Percentiles rank a stretch among this genome's conserved stretches.
phyloP scores from a whole-genome alignment of 2,113 vertebrate genomes.

The Carlito syrichta region DNA sequence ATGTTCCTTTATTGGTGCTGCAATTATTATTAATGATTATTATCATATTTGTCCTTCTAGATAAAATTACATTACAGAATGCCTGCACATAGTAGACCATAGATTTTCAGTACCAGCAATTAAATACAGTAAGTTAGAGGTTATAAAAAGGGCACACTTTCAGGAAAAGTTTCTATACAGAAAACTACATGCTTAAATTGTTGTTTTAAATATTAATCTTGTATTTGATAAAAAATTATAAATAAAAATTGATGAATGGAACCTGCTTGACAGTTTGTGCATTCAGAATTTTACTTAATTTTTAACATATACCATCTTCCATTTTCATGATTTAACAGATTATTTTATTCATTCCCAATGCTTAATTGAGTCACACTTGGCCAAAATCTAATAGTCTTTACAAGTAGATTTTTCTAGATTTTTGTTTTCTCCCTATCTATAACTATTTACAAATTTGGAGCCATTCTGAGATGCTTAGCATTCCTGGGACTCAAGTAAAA shows the following conservation, averaged over 20 bases:
- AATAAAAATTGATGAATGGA: background rate
- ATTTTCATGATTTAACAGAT: background rate
- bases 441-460: too few relatives aligned
- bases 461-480: background rate
- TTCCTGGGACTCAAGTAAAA: background rate
- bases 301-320: background rate
- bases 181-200: background rate
- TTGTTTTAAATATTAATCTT: background rate
- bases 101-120: background rate
- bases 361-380: background rate
- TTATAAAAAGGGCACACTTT: background rate
- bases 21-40: background rate
- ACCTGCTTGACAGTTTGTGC: background rate
- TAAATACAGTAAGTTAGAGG: background rate
- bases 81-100: rapidly evolving
- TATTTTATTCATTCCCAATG: background rate
- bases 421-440: background rate
- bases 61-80: background rate
- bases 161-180: background rate
- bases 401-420: background rate
- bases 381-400: background rate
- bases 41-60: background rate
- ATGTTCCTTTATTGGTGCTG: background rate
- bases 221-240: background rate
- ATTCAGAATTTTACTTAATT: background rate